phyloP scores from a whole-genome alignment of 2,113 vertebrate genomes.

The Rhinichthys klamathensis region DNA sequence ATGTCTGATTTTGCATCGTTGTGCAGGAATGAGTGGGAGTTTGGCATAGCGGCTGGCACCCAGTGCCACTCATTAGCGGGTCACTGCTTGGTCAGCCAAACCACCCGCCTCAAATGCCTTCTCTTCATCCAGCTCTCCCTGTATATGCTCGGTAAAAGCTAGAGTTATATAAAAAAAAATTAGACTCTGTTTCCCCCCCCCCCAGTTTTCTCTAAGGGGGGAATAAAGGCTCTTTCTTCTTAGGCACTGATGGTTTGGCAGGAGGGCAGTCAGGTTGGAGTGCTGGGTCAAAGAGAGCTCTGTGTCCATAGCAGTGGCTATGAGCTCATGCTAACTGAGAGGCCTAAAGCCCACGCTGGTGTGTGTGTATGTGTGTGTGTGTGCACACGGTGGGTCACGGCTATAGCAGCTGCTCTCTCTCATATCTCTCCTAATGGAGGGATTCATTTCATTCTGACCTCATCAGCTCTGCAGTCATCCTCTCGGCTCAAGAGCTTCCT shows the following conservation, averaged over 20 bases:
- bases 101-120: neutral
- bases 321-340: constrained; percentile 63
- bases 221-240: constrained; percentile 50
- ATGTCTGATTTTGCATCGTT: constrained; percentile 56
- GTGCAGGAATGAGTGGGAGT: constrained; percentile 49
- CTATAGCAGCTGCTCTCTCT: constrained; percentile 75
- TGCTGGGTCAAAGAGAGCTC: constrained; percentile 50
- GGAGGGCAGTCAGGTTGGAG: constrained; percentile 19
- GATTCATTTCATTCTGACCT: constrained; percentile 77
- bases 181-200: neutral
- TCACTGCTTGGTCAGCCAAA: constrained; percentile 63
- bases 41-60: constrained; percentile 63
- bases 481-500: constrained; percentile 19
- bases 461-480: constrained; percentile 69
- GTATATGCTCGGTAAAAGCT: neutral
- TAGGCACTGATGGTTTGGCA: constrained; percentile 39
- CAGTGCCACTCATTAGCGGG: constrained; percentile 43
- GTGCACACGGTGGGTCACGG: constrained; percentile 50
- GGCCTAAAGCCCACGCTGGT: constrained; percentile 22
- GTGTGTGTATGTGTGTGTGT: neutral
- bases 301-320: constrained; percentile 42
- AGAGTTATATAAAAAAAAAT: neutral
- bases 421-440: constrained; percentile 74
- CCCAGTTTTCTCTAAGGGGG: neutral
- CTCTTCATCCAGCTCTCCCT: constrained; percentile 5